phyloP scores from a whole-genome alignment of 1,140 invertebrate species.

The Anagrus nilaparvatae region DNA sequence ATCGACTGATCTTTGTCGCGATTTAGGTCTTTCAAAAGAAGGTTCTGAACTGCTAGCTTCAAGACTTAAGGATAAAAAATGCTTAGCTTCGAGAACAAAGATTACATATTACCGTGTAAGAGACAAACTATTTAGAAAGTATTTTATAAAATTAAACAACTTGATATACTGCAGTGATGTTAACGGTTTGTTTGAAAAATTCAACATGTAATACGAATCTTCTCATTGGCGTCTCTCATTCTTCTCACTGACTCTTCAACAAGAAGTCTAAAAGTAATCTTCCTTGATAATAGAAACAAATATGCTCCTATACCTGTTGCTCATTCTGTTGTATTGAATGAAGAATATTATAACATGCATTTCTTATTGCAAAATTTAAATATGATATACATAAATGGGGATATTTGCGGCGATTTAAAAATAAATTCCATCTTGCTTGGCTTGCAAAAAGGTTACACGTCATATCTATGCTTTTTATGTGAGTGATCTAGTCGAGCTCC shows the following conservation, averaged over 20 bases:
- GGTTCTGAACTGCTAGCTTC: conserved; percentile 17
- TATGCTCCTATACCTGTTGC: background rate
- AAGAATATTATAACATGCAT: conserved; percentile 2
- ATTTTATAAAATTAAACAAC: conserved; percentile 2
- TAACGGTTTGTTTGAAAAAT: conserved; percentile 6
- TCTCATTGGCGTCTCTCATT: no score
- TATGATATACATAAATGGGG: conserved; percentile 5
- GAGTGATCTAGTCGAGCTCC: background rate
- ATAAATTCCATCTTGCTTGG: background rate
- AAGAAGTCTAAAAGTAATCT: background rate
- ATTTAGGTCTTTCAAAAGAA: conserved; percentile 7
- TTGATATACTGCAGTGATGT: conserved; percentile 3
- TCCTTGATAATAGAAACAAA: background rate
- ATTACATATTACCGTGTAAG: conserved; percentile 1
- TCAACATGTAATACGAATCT: no score
- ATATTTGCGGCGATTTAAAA: background rate
- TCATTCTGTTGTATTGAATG: conserved; percentile 3
- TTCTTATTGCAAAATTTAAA: conserved; percentile 1
- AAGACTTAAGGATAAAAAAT: conserved; percentile 17
- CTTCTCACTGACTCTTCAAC: no score
- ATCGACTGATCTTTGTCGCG: conserved; percentile 2
- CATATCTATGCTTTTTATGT: background rate
- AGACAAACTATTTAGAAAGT: conserved; percentile 1
- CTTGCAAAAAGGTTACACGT: background rate
- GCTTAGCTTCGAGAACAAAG: background rate